Percentiles rank a stretch among this genome's conserved stretches.
These are phyloP conservation scores for Schizothorax lantsangensis DNA, from an alignment of 2,797 vertebrate genomes.

Conservation along the genomic window DNA sequence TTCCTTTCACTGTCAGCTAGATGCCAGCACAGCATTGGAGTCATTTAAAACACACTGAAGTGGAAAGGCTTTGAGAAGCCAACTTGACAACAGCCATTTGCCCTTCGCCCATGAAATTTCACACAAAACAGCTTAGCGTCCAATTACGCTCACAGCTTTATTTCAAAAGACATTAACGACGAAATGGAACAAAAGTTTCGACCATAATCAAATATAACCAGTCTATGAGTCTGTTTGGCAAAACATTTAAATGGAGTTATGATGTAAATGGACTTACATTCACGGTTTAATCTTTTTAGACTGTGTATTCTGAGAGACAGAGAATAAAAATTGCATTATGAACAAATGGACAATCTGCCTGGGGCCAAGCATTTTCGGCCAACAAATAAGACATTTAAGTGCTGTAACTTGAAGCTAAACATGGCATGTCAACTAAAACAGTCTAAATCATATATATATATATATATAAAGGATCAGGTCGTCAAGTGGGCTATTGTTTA, in stretches of 20 bases:
- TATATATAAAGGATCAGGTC: not conserved
- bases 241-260: slow-evolving; percentile 52
- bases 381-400: slow-evolving; percentile 38
- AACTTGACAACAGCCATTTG: slow-evolving; percentile 41
- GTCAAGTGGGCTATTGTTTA: slow-evolving; percentile 1
- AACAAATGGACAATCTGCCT: slow-evolving; percentile 50
- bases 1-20: slow-evolving; percentile 53
- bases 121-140: slow-evolving; percentile 59
- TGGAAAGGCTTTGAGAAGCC: slow-evolving; percentile 38
- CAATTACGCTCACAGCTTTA: slow-evolving; percentile 62
- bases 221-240: slow-evolving; percentile 30
- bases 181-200: slow-evolving; percentile 46
- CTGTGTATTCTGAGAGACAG: slow-evolving; percentile 31
- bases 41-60: slow-evolving; percentile 35
- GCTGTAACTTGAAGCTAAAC: slow-evolving; percentile 36
- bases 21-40: slow-evolving; percentile 37
- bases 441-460: slow-evolving; percentile 3
- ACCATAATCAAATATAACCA: slow-evolving; percentile 53
- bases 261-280: slow-evolving; percentile 43
- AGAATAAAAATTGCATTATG: slow-evolving; percentile 41
- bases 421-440: slow-evolving; percentile 34
- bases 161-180: slow-evolving; percentile 53
- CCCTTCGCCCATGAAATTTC: slow-evolving; percentile 29
- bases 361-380: not conserved
- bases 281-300: slow-evolving; percentile 45